phyloP scores from a whole-genome alignment of 2,797 vertebrate species.

The Xenopus petersii region DNA sequence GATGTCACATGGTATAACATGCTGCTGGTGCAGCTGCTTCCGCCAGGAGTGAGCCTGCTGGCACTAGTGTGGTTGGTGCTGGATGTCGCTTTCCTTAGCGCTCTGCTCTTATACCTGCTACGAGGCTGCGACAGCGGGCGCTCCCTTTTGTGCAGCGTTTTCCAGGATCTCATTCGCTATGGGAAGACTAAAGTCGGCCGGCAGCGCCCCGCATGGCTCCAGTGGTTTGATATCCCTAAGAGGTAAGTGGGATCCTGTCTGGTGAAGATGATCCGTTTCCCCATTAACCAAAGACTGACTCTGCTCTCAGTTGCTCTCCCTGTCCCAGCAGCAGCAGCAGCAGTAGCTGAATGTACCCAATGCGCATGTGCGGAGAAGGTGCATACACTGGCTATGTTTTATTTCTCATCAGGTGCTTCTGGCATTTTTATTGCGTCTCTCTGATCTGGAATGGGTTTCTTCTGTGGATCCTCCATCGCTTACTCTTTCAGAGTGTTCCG shows the following conservation, averaged over 20 bases:
- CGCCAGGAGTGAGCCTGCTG: constrained; percentile 4
- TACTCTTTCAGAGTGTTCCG: constrained; percentile 54
- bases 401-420: constrained; percentile 78
- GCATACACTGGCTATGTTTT: too few relatives aligned
- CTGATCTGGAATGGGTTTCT: constrained; percentile 83
- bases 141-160: constrained; percentile 38
- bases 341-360: too few relatives aligned
- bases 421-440: constrained; percentile 86
- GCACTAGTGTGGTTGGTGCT: constrained; percentile 50
- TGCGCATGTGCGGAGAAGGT: too few relatives aligned
- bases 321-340: too few relatives aligned
- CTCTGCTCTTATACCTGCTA: constrained; percentile 40
- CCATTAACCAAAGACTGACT: too few relatives aligned
- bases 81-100: constrained; percentile 51
- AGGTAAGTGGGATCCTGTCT: constrained; percentile 65
- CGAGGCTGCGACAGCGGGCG: background rate
- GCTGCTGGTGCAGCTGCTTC: background rate
- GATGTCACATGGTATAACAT: background rate
- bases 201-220: constrained; percentile 57
- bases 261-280: too few relatives aligned
- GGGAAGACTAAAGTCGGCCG: constrained; percentile 80
- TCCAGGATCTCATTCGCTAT: constrained; percentile 85
- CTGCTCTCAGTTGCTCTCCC: too few relatives aligned
- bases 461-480: constrained; percentile 61
- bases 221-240: constrained; percentile 79